Conservation (phyloP, 2,113 vertebrate species). For the Lanius ludovicianus region DNA sequence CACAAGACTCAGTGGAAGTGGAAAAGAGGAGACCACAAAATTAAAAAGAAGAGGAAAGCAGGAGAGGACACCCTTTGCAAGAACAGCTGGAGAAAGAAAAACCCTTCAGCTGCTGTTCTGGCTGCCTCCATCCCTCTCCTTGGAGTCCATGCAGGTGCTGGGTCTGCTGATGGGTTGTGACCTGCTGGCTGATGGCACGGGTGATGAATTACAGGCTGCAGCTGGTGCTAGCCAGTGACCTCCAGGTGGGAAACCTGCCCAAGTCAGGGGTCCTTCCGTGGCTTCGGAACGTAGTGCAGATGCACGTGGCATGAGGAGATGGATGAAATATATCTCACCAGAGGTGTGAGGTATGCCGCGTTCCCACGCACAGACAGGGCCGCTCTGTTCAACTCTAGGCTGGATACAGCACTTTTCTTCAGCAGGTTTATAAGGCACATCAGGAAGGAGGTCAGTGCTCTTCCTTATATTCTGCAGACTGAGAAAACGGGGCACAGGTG, state of each 20-base stretch:
- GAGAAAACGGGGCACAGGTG: neutral
- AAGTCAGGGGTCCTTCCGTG: neutral
- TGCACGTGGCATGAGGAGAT: neutral
- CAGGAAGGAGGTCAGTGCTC: neutral
- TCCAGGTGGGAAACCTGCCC: neutral
- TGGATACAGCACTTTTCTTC: rapidly evolving
- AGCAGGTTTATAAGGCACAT: neutral
- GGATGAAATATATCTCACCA: neutral
- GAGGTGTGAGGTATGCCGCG: neutral
- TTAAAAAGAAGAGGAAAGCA: neutral
- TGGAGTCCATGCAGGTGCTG: rapidly evolving
- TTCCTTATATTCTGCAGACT: neutral
- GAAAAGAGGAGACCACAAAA: neutral
- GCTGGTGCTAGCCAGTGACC: rapidly evolving
- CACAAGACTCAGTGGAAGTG: neutral
- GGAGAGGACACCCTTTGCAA: neutral
- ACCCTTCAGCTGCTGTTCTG: neutral
- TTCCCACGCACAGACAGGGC: neutral
- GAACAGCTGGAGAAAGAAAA: neutral
- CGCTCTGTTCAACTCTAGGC: rapidly evolving
- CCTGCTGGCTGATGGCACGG: neutral
- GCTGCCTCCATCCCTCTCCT: neutral
- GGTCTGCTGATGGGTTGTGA: rapidly evolving
- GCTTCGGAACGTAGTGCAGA: neutral
- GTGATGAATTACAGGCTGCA: neutral